Base-by-base conservation (phyloP, 2,888 invertebrate genomes). In the Ichneumoninae sp. region DNA sequence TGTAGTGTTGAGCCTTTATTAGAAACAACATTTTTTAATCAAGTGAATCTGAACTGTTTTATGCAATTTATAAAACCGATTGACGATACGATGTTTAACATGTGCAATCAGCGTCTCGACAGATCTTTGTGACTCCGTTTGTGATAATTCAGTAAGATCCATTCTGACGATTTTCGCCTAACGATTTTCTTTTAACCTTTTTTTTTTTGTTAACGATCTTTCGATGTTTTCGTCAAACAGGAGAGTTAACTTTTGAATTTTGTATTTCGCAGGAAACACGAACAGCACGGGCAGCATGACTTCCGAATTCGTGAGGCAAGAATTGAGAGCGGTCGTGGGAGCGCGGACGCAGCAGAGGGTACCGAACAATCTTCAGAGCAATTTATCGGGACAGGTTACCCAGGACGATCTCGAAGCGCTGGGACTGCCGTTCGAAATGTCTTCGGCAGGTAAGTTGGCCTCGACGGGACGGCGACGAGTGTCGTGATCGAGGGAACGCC, bases 241-340 rank as follows among this genome's bases (percentile, higher is more conserved):
- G 10, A 57, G 26, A 57, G 57, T 63, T 65, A 44, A n/a, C 30
- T 7, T 76, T 6, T 36, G 86, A 79, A 82, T 90, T 89, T 81
- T 89, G 89, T 92, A 92, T 90, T 93, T 86, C 88, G 94, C 94
- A 95, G 96, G 95, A 90, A 94, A 93, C 76, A 94, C 94, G 83
- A 94, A 93, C 88, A 95, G 94, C 91, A 93, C 94, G 87, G 95
- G 95, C 91, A 95, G 95, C 91, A 96, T 95, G 93, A 96, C 96
- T 83, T 97, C 98, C 73, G 98, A 98, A 94, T 98, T 97, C 94
- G 98, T 98, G 89, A 96, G 98, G 91, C 98, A 98, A 94, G 98
- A 98, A 94, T 95, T 98, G 91, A 95, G 98, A 89, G 98, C 98
- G 70, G 96, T 97, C 86, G 98, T 98, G 83, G 98, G 97, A 88